These are phyloP conservation scores for Heteractis magnifica DNA, from an alignment of 92 coral and sea anemone genomes.

Conservation along the genomic window DNA sequence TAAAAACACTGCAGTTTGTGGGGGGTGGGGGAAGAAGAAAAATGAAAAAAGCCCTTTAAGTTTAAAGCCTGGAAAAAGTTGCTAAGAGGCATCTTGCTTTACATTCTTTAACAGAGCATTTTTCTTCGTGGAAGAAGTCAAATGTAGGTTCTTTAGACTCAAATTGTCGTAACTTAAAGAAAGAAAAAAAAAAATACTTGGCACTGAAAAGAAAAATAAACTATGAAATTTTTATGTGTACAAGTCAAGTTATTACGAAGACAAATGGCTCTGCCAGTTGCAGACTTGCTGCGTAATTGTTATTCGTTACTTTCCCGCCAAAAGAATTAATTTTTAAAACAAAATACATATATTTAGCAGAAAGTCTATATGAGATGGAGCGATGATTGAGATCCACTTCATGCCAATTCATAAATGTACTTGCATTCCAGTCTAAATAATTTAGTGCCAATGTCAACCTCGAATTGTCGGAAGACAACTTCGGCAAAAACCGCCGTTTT, in stretches of 20 bases:
- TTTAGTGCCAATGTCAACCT: not conserved
- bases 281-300: not conserved
- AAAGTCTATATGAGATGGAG: not conserved
- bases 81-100: not conserved
- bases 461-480: not conserved
- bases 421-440: not conserved
- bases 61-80: not conserved
- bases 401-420: not conserved
- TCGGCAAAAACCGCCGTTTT: not conserved
- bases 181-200: not conserved
- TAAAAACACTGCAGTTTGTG: not conserved
- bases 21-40: not conserved
- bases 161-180: not conserved
- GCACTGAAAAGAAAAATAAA: not conserved
- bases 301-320: not conserved
- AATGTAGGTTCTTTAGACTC: not conserved
- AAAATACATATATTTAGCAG: not conserved
- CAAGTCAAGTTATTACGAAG: not conserved
- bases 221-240: too few species aligned
- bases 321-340: not conserved
- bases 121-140: not conserved
- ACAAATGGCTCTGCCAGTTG: not conserved
- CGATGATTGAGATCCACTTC: not conserved
- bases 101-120: not conserved
- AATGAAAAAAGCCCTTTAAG: not conserved